phyloP scores from a whole-genome alignment of 2,797 vertebrate genomes.

The Gadopsis bispinosus region DNA sequence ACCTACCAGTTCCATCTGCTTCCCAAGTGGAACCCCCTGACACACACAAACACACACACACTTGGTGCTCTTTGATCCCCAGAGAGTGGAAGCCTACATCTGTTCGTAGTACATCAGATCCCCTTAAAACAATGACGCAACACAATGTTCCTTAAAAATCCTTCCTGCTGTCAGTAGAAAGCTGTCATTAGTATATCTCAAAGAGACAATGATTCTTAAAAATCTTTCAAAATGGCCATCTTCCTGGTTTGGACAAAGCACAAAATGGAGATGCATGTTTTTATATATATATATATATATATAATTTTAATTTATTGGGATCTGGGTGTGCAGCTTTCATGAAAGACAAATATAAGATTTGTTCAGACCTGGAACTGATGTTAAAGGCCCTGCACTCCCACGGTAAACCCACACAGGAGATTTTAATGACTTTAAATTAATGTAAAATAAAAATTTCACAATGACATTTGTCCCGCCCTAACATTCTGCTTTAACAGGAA shows the following conservation, averaged over 20 bases:
- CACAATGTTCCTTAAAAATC: not conserved
- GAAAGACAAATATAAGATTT: not conserved
- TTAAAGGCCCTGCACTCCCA: not conserved
- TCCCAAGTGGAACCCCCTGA: slow-evolving; percentile 60
- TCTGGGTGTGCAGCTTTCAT: not conserved
- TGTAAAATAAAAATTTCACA: too few species aligned
- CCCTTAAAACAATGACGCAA: slow-evolving; percentile 61
- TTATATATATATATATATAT: too few species aligned
- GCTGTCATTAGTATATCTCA: not conserved
- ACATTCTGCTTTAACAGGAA: too few species aligned
- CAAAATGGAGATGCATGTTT: not conserved
- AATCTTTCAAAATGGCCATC: not conserved
- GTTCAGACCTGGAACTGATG: not conserved
- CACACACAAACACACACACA: slow-evolving; percentile 29
- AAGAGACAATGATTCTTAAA: not conserved
- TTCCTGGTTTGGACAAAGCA: too few species aligned
- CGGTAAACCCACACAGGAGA: not conserved
- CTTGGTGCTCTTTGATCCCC: slow-evolving; percentile 69
- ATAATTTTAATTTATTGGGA: too few species aligned
- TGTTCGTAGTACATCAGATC: slow-evolving; percentile 69
- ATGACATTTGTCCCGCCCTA: too few species aligned
- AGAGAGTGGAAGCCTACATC: slow-evolving; percentile 72
- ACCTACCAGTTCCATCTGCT: slow-evolving; percentile 79
- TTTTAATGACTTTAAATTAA: not conserved
- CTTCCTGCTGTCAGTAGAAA: not conserved